phyloP scores from a whole-genome alignment of 2,797 vertebrate species.

The Balearica regulorum region DNA sequence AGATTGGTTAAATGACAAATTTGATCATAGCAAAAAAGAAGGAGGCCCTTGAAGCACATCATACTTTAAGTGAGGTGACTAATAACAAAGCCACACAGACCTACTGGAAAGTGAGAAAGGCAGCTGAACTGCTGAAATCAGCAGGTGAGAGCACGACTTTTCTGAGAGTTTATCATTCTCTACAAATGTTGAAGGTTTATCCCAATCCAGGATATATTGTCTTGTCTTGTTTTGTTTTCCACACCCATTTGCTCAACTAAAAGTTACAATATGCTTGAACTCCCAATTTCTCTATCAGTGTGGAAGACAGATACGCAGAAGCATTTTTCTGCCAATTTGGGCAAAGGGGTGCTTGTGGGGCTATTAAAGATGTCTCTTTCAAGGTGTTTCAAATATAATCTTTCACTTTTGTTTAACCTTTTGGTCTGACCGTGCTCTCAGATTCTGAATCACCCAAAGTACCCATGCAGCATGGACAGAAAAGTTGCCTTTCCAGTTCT shows the following conservation, averaged over 20 bases:
- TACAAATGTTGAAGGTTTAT: neutral
- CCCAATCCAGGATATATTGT: neutral
- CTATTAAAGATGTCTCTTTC: neutral
- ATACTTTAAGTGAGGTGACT: neutral
- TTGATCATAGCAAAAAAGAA: neutral
- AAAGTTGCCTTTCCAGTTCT: neutral
- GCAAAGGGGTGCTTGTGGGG: neutral
- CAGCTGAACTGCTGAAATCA: neutral
- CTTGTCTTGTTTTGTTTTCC: neutral
- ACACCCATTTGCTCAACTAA: neutral
- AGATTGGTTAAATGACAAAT: neutral
- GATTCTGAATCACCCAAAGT: neutral
- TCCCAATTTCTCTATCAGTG: neutral
- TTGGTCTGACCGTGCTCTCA: neutral
- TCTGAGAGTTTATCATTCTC: neutral
- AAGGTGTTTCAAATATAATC: neutral
- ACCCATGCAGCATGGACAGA: neutral
- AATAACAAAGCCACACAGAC: neutral
- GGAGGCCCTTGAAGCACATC: neutral
- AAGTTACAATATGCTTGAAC: neutral
- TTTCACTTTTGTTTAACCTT: neutral
- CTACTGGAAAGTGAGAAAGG: neutral
- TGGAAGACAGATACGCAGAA: neutral
- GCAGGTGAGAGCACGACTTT: neutral
- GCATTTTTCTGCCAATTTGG: neutral